These are phyloP conservation scores for Spodoptera frugiperda DNA, from an alignment of 1,140 invertebrate species.

Conservation along the genomic window DNA sequence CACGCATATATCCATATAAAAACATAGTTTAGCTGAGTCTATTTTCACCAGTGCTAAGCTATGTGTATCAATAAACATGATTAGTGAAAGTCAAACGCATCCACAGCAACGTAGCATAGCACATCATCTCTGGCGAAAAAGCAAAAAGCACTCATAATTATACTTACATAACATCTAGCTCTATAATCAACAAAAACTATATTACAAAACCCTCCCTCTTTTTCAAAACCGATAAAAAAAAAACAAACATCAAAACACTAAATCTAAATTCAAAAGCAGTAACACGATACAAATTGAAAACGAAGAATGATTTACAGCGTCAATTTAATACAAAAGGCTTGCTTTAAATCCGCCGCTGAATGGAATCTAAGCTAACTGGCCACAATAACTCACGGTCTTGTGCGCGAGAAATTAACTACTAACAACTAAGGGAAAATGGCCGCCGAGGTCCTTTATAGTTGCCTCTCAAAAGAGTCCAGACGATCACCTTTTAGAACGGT, in stretches of 20 bases:
- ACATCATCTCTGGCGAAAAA: too few relatives aligned
- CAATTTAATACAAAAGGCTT: background rate
- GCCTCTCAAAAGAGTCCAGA: slow-evolving; percentile 50
- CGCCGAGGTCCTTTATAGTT: slow-evolving; percentile 45
- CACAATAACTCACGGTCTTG: slow-evolving; percentile 29
- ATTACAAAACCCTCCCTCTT: too few relatives aligned
- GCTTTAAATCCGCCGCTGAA: background rate
- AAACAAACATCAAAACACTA: background rate
- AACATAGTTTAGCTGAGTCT: too few relatives aligned
- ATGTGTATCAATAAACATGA: too few relatives aligned
- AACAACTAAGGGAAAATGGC: slow-evolving; percentile 46
- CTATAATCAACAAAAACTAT: too few relatives aligned
- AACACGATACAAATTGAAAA: slow-evolving; percentile 3
- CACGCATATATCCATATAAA: too few relatives aligned
- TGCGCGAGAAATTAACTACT: slow-evolving; percentile 49
- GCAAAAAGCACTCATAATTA: too few relatives aligned
- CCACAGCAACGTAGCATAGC: too few relatives aligned
- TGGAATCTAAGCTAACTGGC: slow-evolving; percentile 23
- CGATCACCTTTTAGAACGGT: slow-evolving; percentile 43
- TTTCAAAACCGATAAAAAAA: background rate
- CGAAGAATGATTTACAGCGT: background rate
- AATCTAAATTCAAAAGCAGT: background rate
- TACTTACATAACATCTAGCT: too few relatives aligned
- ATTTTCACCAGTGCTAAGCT: too few relatives aligned
- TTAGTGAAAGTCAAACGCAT: too few relatives aligned